Conservation (phyloP, 2,113 vertebrate species). For the Apistogramma diplotaenia region DNA sequence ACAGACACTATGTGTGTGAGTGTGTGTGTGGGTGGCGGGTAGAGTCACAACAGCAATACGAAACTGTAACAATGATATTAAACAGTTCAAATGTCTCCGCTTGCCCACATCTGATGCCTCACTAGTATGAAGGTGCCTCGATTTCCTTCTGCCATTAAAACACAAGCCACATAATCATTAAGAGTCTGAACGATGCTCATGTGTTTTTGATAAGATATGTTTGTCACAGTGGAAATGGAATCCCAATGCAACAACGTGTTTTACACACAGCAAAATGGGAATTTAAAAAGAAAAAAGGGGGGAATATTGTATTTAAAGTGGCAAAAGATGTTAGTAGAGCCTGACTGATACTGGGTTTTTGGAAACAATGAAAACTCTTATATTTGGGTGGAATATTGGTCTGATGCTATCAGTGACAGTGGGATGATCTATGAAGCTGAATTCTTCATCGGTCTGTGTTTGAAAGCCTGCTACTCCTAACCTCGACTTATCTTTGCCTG, state of each 20-base stretch:
- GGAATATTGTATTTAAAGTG: neutral
- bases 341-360: neutral
- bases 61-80: neutral
- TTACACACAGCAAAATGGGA: neutral
- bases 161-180: neutral
- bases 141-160: neutral
- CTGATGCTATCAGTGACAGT: neutral
- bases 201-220: neutral
- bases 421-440: neutral
- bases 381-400: neutral
- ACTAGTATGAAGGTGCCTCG: constrained; percentile 38
- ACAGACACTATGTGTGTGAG: neutral
- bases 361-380: neutral
- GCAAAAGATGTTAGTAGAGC: neutral
- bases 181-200: too few species aligned
- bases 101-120: neutral
- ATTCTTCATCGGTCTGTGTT: neutral
- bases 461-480: neutral
- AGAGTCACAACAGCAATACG: neutral
- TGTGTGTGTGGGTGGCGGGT: neutral
- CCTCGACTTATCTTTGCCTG: neutral
- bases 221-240: neutral
- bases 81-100: neutral
- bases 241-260: too few species aligned
- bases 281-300: neutral